A percentile compares a stretch with the other conserved stretches of the same genome.
Evolutionary conservation across 2,797 vertebrate genomes (phyloP).

Genomic region (Psittacula echo): DNA sequence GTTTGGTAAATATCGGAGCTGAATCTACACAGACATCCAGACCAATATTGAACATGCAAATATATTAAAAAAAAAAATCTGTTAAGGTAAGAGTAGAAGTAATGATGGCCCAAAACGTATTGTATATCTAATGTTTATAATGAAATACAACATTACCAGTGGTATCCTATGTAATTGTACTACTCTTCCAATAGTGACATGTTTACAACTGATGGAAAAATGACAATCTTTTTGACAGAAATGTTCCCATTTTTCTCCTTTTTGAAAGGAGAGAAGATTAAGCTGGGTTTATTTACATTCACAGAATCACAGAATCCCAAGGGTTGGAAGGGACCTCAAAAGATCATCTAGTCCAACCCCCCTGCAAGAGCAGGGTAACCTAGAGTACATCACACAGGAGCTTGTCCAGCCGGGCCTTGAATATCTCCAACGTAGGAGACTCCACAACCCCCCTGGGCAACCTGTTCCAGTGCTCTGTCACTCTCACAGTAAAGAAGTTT

Average conservation of each 20-base stretch:
- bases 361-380: too few species aligned
- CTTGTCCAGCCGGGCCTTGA: too few species aligned
- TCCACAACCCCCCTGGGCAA: too few species aligned
- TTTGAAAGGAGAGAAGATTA: not conserved
- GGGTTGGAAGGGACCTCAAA: too few species aligned
- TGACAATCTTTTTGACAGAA: not conserved
- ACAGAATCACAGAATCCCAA: too few species aligned
- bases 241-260: not conserved
- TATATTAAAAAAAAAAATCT: not conserved
- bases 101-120: not conserved
- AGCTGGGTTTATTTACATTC: not conserved
- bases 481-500: too few species aligned
- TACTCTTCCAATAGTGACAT: not conserved
- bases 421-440: too few species aligned
- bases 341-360: too few species aligned
- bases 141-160: not conserved
- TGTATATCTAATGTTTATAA: not conserved
- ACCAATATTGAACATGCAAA: not conserved
- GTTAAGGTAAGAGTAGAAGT: not conserved
- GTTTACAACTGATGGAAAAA: not conserved
- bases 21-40: not conserved
- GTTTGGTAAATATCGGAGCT: not conserved
- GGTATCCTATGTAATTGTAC: not conserved
- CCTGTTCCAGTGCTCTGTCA: too few species aligned
- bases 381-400: too few species aligned